These are phyloP conservation scores for Gymnocephalus cernua DNA, from an alignment of 2,113 vertebrate species.

Conservation along the genomic window DNA sequence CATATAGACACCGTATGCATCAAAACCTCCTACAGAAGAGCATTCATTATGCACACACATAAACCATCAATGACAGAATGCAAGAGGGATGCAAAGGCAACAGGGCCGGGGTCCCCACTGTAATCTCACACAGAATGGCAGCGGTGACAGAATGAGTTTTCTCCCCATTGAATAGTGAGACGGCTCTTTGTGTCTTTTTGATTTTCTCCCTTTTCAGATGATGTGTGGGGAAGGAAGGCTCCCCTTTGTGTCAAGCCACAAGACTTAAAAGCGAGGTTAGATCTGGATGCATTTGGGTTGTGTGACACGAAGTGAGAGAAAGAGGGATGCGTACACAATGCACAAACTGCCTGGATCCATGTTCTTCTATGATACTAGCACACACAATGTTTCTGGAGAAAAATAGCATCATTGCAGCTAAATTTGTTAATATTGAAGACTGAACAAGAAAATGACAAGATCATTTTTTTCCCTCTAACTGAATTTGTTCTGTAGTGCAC, in stretches of 20 bases:
- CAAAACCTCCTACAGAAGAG: conserved; percentile 26
- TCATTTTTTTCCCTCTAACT: conserved; percentile 25
- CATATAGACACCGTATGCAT: background rate
- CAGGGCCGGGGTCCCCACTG: conserved; percentile 73
- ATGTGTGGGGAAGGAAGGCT: conserved; percentile 77
- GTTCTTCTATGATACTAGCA: conserved; percentile 64
- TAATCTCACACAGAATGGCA: conserved; percentile 80
- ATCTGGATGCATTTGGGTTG: conserved; percentile 69
- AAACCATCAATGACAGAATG: conserved; percentile 48
- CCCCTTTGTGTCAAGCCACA: conserved; percentile 82
- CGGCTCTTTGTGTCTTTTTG: conserved; percentile 80
- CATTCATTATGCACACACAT: conserved; percentile 59
- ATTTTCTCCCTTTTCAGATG: conserved; percentile 78
- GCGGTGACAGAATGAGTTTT: conserved; percentile 78
- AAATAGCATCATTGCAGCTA: conserved; percentile 41
- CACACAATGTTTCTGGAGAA: conserved; percentile 58
- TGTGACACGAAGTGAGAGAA: conserved; percentile 28
- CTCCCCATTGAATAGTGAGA: conserved; percentile 75
- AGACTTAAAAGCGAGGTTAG: conserved; percentile 81
- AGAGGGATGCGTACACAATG: conserved; percentile 54
- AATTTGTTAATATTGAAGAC: conserved; percentile 64
- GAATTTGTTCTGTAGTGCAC: conserved; percentile 22
- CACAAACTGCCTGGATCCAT: conserved; percentile 60
- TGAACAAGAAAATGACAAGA: conserved; percentile 54
- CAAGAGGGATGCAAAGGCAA: conserved; percentile 64